phyloP scores from a whole-genome alignment of 2,888 invertebrate genomes.

The Fabriciana adippe region DNA sequence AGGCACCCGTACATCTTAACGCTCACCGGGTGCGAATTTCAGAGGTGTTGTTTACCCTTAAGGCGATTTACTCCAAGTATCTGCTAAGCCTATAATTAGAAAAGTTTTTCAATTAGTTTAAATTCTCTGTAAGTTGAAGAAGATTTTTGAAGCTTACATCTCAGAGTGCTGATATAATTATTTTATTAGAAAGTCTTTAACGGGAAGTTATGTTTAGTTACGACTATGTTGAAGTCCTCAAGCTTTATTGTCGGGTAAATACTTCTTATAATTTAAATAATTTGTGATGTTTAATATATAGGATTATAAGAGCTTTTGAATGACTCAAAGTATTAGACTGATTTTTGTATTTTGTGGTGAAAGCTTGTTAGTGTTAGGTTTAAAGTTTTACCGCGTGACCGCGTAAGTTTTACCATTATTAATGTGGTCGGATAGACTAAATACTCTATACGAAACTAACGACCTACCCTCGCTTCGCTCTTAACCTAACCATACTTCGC shows the following conservation, averaged over 20 bases:
- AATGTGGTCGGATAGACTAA: too few relatives aligned
- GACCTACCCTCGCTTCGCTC: too few relatives aligned
- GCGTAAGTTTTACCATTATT: too few relatives aligned
- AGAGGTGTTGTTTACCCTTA: constrained; percentile 79
- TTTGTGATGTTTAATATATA: too few relatives aligned
- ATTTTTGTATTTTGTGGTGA: too few relatives aligned
- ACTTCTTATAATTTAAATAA: too few relatives aligned
- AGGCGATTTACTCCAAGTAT: constrained; percentile 80
- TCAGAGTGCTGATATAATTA: constrained; percentile 51
- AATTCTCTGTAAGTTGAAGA: constrained; percentile 72
- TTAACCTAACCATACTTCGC: too few relatives aligned
- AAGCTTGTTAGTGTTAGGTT: too few relatives aligned
- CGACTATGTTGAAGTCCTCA: neutral
- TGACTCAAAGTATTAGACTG: too few relatives aligned
- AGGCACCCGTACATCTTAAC: constrained; percentile 20
- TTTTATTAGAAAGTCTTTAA: constrained; percentile 39
- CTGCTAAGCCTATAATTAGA: constrained; percentile 81
- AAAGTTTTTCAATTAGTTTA: constrained; percentile 82
- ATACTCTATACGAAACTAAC: too few relatives aligned
- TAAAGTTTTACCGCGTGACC: too few relatives aligned
- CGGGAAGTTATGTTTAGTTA: constrained; percentile 14
- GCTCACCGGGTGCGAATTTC: constrained; percentile 66
- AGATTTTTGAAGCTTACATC: constrained; percentile 76
- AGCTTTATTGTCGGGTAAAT: neutral
- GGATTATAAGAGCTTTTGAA: too few relatives aligned